Evolutionary conservation across 2,797 vertebrate genomes (phyloP), one percentile per base, ranked within the genome.

Genomic region (Euphonia xanthogaster): DNA sequence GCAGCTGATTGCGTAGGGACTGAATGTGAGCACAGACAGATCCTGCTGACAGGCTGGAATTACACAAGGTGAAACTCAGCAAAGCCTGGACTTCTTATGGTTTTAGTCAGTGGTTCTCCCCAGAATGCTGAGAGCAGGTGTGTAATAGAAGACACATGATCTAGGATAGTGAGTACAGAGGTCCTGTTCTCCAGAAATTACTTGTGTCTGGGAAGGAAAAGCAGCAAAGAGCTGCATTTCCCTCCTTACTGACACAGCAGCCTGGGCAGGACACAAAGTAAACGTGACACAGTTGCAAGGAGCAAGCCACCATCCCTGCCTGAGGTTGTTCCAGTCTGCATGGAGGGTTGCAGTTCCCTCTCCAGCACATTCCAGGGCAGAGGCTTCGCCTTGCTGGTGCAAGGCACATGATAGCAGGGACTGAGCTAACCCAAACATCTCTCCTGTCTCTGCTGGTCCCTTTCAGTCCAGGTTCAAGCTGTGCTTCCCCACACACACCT

Each of bases 311-410:
- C 22, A 20, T 37, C 40, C 24, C 25, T 60, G 39, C 60, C 44
- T 0, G 0, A 54, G 60, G 61, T 14, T 3, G 0, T 35, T 35
- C 15, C 40, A 63, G 33, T n/a, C 51, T 55, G 17, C 2, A 0
- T 6, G 48, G 42, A 9, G 0, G 0, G 33, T 19, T 85, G 35
- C 2, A 2, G 1, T 35, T 85, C 35, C 9, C 27, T 66, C 48
- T 89, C 15, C 44, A 28, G 60, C 37, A 17, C 1, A 0, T 73
- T 39, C 18, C 37, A 50, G 39, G 63, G 54, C 53, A 55, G 60
- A 66, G 40, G 27, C 0, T 0, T 40, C 6, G 7, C 31, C 2
- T 22, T 65, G 62, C 39, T 53, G 55, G 23, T 51, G n/a, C 9
- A 47, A 72, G 21, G 47, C 55, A 50, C 2, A 0, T 0, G 6